phyloP scores from a whole-genome alignment of 2,113 vertebrate genomes.

The Chascanopsetta lugubris region DNA sequence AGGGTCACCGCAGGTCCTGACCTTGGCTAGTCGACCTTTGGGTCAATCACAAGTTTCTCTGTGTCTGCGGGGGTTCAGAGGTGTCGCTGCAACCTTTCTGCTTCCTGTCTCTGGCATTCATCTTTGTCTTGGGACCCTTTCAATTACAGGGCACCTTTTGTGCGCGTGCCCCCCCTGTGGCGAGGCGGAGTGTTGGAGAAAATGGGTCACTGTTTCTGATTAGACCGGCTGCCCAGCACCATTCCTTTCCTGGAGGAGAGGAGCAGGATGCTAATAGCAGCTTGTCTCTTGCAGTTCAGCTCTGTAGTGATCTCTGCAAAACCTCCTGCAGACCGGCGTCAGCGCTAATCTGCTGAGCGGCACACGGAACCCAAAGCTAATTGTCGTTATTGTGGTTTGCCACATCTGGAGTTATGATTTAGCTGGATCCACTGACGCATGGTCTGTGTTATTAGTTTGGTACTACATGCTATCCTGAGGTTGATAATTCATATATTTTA shows the following conservation, averaged over 20 bases:
- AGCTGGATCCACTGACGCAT: slow-evolving; percentile 56
- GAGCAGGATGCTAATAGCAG: slow-evolving; percentile 72
- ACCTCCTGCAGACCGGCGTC: slow-evolving; percentile 66
- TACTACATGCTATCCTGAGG: slow-evolving; percentile 64
- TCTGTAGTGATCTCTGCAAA: slow-evolving; percentile 44
- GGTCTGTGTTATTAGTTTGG: slow-evolving; percentile 62
- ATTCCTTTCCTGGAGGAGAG: slow-evolving; percentile 71
- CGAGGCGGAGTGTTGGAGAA: slow-evolving; percentile 71
- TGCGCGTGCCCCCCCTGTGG: slow-evolving; percentile 75
- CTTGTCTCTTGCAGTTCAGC: slow-evolving; percentile 36
- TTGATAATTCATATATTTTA: slow-evolving; percentile 74
- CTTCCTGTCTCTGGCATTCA: slow-evolving; percentile 76
- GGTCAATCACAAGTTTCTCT: slow-evolving; percentile 53
- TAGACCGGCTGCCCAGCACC: slow-evolving; percentile 75
- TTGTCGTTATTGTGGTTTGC: slow-evolving; percentile 68
- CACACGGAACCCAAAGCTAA: slow-evolving; percentile 58
- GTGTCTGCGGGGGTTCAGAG: slow-evolving; percentile 58
- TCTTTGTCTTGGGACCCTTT: slow-evolving; percentile 77
- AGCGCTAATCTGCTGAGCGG: slow-evolving; percentile 54
- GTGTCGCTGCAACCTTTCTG: slow-evolving; percentile 66
- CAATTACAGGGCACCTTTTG: slow-evolving; percentile 85
- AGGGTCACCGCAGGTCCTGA: slow-evolving; percentile 38
- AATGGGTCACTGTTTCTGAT: slow-evolving; percentile 79
- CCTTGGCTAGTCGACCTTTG: slow-evolving; percentile 48
- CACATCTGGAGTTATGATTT: slow-evolving; percentile 66